A percentile compares a stretch with the other conserved stretches of the same genome.
Conservation (phyloP, 2,888 invertebrate species). For the Nemoura dubitans region DNA sequence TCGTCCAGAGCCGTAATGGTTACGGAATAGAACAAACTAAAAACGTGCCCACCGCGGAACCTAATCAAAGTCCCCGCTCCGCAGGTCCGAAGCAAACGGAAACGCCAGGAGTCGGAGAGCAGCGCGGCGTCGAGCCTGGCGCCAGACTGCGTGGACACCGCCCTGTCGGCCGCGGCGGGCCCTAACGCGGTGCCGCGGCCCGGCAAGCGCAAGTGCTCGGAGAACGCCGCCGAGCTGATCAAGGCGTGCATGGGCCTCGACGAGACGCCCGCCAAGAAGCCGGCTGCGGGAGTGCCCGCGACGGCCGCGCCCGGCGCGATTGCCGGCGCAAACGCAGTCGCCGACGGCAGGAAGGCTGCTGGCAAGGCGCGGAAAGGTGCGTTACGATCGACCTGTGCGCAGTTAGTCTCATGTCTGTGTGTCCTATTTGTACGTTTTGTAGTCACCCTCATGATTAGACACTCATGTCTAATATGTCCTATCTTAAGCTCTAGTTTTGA, state of each 20-base stretch:
- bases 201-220: slow-evolving; percentile 69
- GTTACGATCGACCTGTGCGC: background rate
- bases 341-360: background rate
- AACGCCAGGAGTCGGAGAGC: slow-evolving; percentile 82
- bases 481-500: too few relatives aligned
- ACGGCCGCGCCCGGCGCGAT: background rate
- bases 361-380: slow-evolving; percentile 14
- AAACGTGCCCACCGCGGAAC: too few relatives aligned
- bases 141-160: slow-evolving; percentile 55
- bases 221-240: slow-evolving; percentile 68
- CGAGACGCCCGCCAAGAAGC: slow-evolving; percentile 53
- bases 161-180: slow-evolving; percentile 50
- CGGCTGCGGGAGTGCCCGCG: background rate
- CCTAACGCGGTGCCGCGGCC: slow-evolving; percentile 59
- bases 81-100: slow-evolving; percentile 66
- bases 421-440: too few relatives aligned
- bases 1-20: too few relatives aligned
- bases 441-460: too few relatives aligned
- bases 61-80: background rate
- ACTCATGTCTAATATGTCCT: too few relatives aligned
- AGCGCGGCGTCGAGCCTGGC: slow-evolving; percentile 62
- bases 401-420: too few relatives aligned
- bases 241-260: slow-evolving; percentile 67
- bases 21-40: too few relatives aligned
- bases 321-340: background rate